Evolutionary conservation across 2,888 invertebrate species (phyloP).

Genomic region (Lamproptera curius): DNA sequence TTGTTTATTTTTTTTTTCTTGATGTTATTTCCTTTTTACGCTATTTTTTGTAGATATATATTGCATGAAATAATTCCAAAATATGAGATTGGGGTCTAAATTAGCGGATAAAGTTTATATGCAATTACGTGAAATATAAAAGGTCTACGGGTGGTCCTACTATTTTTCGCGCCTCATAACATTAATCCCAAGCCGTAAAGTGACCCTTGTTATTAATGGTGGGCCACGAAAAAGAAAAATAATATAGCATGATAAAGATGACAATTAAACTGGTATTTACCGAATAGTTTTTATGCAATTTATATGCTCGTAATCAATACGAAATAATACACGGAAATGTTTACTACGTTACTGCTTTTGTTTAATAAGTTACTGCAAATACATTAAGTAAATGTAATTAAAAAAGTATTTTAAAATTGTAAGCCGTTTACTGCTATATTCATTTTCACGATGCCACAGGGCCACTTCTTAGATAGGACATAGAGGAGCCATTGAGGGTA

Average conservation of each 20-base stretch:
- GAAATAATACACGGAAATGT: too few species aligned
- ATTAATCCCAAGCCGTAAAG: constrained; percentile 35
- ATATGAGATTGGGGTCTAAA: constrained; percentile 37
- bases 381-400: too few species aligned
- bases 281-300: not conserved
- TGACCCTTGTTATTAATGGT: constrained; percentile 31
- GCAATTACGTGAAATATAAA: constrained; percentile 39
- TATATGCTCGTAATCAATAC: too few species aligned
- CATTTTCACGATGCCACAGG: too few species aligned
- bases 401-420: too few species aligned
- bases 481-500: too few species aligned
- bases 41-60: not conserved
- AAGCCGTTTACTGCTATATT: too few species aligned
- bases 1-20: not conserved
- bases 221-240: constrained; percentile 19
- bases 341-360: not conserved
- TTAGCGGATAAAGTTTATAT: constrained; percentile 45
- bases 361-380: too few species aligned
- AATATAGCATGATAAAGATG: constrained; percentile 22
- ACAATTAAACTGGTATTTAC: constrained; percentile 22
- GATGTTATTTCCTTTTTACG: not conserved
- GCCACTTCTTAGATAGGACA: too few species aligned
- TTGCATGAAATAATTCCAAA: constrained; percentile 31
- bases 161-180: constrained; percentile 29
- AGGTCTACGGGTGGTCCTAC: constrained; percentile 33